Conservation (phyloP, 1,140 invertebrate genomes). For the Papilio dardanus region DNA sequence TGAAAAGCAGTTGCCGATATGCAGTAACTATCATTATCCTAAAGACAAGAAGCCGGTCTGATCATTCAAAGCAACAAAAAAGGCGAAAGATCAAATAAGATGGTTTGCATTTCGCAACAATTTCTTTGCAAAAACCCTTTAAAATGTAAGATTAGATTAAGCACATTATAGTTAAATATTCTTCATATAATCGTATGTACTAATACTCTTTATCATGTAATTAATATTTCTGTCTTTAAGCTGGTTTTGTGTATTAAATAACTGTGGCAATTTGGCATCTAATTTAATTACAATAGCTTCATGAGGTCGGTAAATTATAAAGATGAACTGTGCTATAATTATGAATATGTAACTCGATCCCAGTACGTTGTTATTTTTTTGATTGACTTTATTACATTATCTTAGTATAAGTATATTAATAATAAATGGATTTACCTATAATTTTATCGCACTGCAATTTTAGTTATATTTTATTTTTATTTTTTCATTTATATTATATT, state of each 20-base stretch:
- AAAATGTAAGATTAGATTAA: background rate
- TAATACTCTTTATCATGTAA: background rate
- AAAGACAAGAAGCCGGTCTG: background rate
- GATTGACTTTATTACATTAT: background rate
- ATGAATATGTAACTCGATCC: background rate
- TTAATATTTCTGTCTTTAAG: background rate
- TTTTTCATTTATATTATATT: too few relatives aligned
- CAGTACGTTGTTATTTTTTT: background rate
- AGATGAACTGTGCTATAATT: background rate
- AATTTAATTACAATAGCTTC: background rate
- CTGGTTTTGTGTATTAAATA: background rate
- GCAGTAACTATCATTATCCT: background rate
- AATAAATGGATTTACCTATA: too few relatives aligned
- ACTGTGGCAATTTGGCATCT: background rate
- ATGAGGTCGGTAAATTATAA: background rate
- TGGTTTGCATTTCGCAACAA: background rate
- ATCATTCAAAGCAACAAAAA: too few relatives aligned
- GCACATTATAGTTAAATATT: background rate
- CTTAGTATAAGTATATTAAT: too few relatives aligned
- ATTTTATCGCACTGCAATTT: too few relatives aligned
- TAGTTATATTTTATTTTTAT: too few relatives aligned
- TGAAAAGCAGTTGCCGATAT: background rate
- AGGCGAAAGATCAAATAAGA: background rate
- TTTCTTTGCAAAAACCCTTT: background rate
- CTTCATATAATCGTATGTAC: too few relatives aligned